Evolutionary conservation across 2,797 vertebrate species (phyloP).

Genomic region (Tragopan temminckii): DNA sequence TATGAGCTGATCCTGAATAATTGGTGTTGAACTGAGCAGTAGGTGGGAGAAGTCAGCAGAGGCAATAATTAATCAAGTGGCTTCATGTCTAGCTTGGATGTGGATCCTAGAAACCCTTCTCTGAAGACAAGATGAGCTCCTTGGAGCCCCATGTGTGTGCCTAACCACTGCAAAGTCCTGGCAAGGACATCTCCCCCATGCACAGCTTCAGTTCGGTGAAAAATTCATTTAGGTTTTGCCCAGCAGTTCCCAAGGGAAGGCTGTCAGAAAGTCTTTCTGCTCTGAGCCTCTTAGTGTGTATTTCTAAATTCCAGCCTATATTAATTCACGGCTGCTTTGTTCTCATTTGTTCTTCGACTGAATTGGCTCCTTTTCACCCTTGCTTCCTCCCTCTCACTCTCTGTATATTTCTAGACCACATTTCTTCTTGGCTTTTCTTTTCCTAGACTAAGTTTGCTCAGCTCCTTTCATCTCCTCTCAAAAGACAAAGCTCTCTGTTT

Average conservation of each 20-base stretch:
- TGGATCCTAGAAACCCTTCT: constrained; percentile 7
- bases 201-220: background rate
- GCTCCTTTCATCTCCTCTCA: constrained; percentile 35
- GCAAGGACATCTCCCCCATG: background rate
- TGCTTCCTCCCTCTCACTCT: background rate
- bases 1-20: constrained; percentile 47
- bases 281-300: constrained; percentile 1
- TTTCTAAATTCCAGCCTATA: constrained; percentile 44
- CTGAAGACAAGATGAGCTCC: background rate
- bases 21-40: constrained; percentile 41
- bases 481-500: constrained; percentile 12
- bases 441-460: background rate
- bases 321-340: constrained; percentile 48
- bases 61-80: constrained; percentile 54
- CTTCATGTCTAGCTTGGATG: constrained; percentile 28
- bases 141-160: background rate
- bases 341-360: background rate
- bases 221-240: constrained; percentile 5
- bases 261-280: constrained; percentile 10
- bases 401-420: background rate
- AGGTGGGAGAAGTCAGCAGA: constrained; percentile 61
- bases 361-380: background rate
- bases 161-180: background rate
- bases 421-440: constrained; percentile 43
- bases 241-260: constrained; percentile 39